Evolutionary conservation across 2,797 vertebrate genomes (phyloP), one percentile per base, ranked within the genome.

Genomic region (Neomorphus geoffroyi): DNA sequence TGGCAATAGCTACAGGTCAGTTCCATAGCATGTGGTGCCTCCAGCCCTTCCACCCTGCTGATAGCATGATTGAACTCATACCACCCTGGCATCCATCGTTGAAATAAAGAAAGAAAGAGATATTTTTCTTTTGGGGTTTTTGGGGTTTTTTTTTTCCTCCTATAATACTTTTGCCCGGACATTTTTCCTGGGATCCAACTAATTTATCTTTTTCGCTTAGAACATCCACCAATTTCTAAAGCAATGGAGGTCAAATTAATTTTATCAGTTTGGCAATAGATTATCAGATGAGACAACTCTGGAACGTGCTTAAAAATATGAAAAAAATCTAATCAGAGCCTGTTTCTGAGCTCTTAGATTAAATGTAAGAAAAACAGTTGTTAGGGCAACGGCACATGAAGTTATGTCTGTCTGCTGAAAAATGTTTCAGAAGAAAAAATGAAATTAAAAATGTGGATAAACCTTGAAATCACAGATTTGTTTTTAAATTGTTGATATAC

Each of bases 21-120:
- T 60, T 32, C 4, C 2, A 27, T 4, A 62, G 24, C 21, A 62
- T 19, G 19, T 16, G 5, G 2, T 0, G 2, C 6, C 7, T 64
- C 18, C 24, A 89, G 9, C 7, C 7, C 16, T 78, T 50, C 48
- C 23, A 45, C 5, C 3, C 11, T 84, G 1, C 15, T 58, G 32
- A 4, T 11, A 53, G 2, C 9, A 35, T 10, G 8, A 26, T 2
- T 88, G 10, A 82, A 39, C 12, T 69, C 37, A 33, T 54, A 28
- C 6, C 65, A 5, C 9, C 17, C 23, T 28, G 13, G 18, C 2
- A 66, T 64, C 18, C 87, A 21, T 5, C 1, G 2, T 18, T 64
- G 70, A 84, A 74, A 53, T 10, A 43, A 72, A 69, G 4, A 24
- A 57, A 48, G 10, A 13, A 22, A 69, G 3, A 5, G 28, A 10